Evolutionary conservation across 2,113 vertebrate genomes (phyloP).

Genomic region (Nesoenas mayeri): DNA sequence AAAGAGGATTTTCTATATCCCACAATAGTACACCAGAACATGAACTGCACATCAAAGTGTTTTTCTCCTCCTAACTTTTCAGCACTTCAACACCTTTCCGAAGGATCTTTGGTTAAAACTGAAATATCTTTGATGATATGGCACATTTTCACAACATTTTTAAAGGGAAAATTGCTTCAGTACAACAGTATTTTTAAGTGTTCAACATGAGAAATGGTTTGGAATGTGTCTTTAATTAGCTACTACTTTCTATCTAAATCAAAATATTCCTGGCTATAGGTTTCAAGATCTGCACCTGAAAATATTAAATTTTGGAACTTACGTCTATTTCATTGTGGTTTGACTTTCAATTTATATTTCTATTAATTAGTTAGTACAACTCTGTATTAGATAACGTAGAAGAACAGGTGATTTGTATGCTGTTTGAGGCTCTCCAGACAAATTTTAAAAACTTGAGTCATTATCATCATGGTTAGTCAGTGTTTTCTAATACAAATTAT

Average conservation of each 20-base stretch:
- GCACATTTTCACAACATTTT: background rate
- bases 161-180: background rate
- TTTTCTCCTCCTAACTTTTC: background rate
- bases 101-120: background rate
- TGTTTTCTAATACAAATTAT: background rate
- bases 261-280: background rate
- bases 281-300: background rate
- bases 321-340: background rate
- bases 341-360: background rate
- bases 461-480: background rate
- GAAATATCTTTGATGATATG: background rate
- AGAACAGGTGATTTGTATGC: background rate
- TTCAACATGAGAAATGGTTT: background rate
- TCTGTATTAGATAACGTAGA: background rate
- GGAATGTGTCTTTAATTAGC: background rate
- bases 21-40: background rate
- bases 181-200: background rate
- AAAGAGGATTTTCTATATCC: background rate
- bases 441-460: background rate
- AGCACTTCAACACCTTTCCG: background rate
- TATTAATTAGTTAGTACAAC: background rate
- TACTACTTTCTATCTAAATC: background rate
- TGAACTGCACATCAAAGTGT: background rate
- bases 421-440: background rate
- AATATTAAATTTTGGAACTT: background rate